Conservation (phyloP, 2,888 invertebrate genomes). For the Endotricha flammealis region DNA sequence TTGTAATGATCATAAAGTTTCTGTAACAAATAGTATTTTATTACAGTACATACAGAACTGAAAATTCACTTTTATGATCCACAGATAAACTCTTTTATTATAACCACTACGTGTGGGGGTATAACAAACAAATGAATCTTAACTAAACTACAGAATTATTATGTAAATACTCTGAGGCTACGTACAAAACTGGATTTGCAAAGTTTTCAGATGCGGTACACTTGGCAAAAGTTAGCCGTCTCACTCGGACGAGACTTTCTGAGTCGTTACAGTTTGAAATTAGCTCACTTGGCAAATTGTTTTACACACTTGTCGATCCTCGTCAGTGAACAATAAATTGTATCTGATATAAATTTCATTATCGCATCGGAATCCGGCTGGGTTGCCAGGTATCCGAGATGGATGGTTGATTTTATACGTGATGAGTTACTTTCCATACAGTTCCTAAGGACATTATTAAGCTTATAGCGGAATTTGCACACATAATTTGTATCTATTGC, state of each 20-base stretch:
- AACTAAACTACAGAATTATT: no score
- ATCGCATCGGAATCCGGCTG: slow-evolving; percentile 10
- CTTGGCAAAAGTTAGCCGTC: slow-evolving; percentile 24
- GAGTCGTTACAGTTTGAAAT: slow-evolving; percentile 35
- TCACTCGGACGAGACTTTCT: slow-evolving; percentile 16
- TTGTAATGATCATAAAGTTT: no score
- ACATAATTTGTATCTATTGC: not conserved
- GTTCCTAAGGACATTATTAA: not conserved
- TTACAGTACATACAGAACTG: no score
- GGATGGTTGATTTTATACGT: slow-evolving; percentile 1
- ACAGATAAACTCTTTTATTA: no score
- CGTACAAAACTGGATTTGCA: slow-evolving; percentile 2
- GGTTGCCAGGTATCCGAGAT: slow-evolving; percentile 8
- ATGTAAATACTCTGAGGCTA: not conserved
- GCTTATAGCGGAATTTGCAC: not conserved
- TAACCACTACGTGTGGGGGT: no score
- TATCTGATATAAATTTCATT: slow-evolving; percentile 39
- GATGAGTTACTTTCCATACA: not conserved
- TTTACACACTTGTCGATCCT: slow-evolving; percentile 60
- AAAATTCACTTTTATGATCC: no score
- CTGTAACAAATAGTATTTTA: no score
- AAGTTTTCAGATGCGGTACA: slow-evolving; percentile 21
- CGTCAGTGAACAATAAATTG: slow-evolving; percentile 32
- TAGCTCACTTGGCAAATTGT: slow-evolving; percentile 56
- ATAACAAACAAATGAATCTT: no score